Evolutionary conservation across 2,797 vertebrate species (phyloP).

Genomic region (Cossypha heuglini): DNA sequence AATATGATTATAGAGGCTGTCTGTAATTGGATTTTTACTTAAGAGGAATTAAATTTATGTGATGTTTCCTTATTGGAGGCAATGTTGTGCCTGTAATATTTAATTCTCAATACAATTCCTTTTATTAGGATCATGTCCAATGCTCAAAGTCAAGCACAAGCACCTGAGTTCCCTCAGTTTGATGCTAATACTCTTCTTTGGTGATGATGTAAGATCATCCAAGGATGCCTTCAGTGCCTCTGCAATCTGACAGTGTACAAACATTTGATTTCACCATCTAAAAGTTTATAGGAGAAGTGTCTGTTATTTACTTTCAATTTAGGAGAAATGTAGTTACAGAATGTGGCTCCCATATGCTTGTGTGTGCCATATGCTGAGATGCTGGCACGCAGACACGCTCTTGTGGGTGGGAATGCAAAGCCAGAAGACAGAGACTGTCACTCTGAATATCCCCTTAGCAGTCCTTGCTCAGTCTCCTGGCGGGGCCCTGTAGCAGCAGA

Average conservation of each 20-base stretch:
- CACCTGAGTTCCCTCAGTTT: neutral
- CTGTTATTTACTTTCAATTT: constrained; percentile 41
- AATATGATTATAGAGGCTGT: constrained; percentile 3
- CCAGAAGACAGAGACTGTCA: neutral
- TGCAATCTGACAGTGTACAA: neutral
- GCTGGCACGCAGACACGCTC: neutral
- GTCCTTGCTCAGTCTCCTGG: neutral
- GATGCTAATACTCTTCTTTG: neutral
- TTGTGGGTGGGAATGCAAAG: neutral
- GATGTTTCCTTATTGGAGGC: constrained; percentile 3
- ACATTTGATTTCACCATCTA: neutral
- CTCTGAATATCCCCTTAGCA: neutral
- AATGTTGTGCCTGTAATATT: neutral
- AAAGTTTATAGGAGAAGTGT: constrained; percentile 39
- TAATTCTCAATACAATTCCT: neutral
- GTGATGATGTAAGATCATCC: neutral
- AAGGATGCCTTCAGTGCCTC: neutral
- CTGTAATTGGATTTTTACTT: constrained; percentile 38
- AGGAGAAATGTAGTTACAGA: constrained; percentile 25
- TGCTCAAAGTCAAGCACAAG: neutral
- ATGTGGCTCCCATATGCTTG: constrained; percentile 43
- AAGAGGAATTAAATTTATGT: constrained; percentile 11
- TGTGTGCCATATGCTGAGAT: neutral
- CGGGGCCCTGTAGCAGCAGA: neutral
- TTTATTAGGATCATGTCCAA: neutral